Evolutionary conservation across 2,113 vertebrate genomes (phyloP), one percentile per base, ranked within the genome.

Genomic region (Aegithalos caudatus): DNA sequence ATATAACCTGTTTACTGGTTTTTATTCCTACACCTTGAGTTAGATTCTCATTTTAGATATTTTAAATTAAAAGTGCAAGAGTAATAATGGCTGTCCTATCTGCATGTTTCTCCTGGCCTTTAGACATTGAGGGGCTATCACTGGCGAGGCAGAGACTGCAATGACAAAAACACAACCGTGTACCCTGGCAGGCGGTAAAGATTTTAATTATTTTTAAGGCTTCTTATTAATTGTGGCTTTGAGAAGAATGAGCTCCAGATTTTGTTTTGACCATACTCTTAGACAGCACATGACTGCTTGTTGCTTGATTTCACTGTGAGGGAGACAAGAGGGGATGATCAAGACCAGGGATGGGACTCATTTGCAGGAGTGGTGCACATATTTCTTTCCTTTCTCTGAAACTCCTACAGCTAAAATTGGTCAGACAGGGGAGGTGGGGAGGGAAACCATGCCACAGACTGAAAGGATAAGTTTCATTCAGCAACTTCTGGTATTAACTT

Each of bases 81-180:
- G 45, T 53, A 67, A 42, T 62, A 84, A 48, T 61, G 51, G 45
- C 22, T 57, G 19, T 70, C 54, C 54, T 80, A 3, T 62, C 51
- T 94, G 23, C 29, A 11, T 92, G 51, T 51, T 90, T 90, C 81
- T 97, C 45, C 96, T 88, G 83, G 29, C 71, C 74, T 97, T 58
- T 77, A 98, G 98, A 98, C 97, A 0, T 21, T 98, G 78, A 90
- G 98, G 37, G 98, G 98, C 64, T 98, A 98, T 85, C 96, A 98
- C 87, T 98, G 98, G 98, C 92, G 98, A 92, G 98, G 98, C 73
- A 96, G 95, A 94, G 98, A 98, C 84, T 98, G 98, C 84, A 56
- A 98, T 0, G 98, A 98, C 94, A 71, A 50, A 7, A 86, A 97
- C 40, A 76, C 45, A 45, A 94, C 57, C 0, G 83, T 83, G 14